A percentile compares a stretch with the other conserved stretches of the same genome.
Evolutionary conservation across 2,888 invertebrate species (phyloP).

Genomic region (Oxyteleia sp.): DNA sequence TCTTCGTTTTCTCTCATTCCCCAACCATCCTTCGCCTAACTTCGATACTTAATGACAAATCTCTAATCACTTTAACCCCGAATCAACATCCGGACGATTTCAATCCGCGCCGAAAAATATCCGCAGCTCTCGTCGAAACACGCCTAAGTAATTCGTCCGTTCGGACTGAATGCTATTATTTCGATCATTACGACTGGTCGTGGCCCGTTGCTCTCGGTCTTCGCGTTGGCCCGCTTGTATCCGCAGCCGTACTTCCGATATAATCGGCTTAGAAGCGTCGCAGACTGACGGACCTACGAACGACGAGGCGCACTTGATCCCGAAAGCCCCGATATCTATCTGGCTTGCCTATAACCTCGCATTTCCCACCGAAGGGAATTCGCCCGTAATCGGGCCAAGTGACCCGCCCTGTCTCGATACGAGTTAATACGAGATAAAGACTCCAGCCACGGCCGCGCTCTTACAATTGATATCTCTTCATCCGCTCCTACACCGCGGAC

Average conservation of each 20-base stretch:
- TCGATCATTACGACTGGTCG: not conserved
- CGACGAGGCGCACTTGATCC: no score
- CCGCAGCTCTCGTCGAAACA: no score
- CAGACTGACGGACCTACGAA: no score
- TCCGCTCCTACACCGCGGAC: not conserved
- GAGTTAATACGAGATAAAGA: slow-evolving; percentile 53
- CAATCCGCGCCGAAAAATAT: no score
- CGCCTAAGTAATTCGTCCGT: not conserved
- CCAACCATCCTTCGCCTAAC: no score
- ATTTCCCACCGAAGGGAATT: slow-evolving; percentile 36
- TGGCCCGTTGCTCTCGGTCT: not conserved
- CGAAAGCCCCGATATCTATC: slow-evolving; percentile 79
- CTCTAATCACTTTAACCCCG: no score
- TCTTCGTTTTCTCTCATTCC: no score
- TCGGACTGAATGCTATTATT: not conserved
- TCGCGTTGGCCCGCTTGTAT: slow-evolving; percentile 11
- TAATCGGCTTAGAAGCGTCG: no score
- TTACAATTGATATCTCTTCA: slow-evolving; percentile 40
- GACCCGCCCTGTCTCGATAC: slow-evolving; percentile 37
- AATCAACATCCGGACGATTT: no score
- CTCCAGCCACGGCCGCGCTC: slow-evolving; percentile 11
- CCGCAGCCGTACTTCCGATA: no score
- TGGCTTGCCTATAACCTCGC: slow-evolving; percentile 45
- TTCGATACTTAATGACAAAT: no score
- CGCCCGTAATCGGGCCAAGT: slow-evolving; percentile 54